Base-by-base conservation (phyloP, 2,797 vertebrate genomes). In the Sebastes iracundus region DNA sequence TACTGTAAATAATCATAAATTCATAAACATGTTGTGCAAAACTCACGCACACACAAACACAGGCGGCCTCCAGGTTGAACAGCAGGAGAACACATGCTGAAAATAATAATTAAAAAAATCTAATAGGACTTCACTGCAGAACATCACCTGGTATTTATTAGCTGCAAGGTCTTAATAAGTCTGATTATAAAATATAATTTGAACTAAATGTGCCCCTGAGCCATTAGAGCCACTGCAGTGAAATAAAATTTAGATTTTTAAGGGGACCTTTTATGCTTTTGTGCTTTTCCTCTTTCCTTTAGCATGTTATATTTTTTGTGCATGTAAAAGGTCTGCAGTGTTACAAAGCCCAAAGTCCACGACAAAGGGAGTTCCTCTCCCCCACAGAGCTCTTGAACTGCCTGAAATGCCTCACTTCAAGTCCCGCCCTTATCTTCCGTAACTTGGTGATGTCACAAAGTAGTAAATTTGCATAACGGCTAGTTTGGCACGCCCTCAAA, bases 1-100 rank as follows among this genome's bases (percentile, higher is more conserved):
- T 63, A 70, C 3, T 0, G 25, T 75, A 75, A 79, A 85, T 60
- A 82, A 56, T 1, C 63, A 28, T 23, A 23, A 62, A 77, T 66
- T 73, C 10, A 73, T 46, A 55, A 76, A 55, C 28, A 80, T 30
- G 61, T 74, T 77, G 72, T 63, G 67, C 64, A 62, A 30, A 63
- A 64, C n/a, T 77, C 20, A 32, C 7, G 10, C 38, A 64, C 61
- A 74, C 28, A 52, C 60, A 82, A 66, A 73, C 64, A 74, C 27
- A 42, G 49, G 60, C 9, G 5, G 9, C 35, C 49, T 71, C 68
- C 67, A 80, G 73, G 33, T 10, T 25, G 28, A 75, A 68, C 82
- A 82, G 80, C 83, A 77, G 81, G 85, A 69, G 22, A 2, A 22
- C 84, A 89, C 63, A 81, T 89, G 83, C 75, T 25, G 42, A 12